A percentile compares a stretch with the other conserved stretches of the same genome.
Conservation (phyloP, 2,888 invertebrate species). For the Dioctria rufipes region DNA sequence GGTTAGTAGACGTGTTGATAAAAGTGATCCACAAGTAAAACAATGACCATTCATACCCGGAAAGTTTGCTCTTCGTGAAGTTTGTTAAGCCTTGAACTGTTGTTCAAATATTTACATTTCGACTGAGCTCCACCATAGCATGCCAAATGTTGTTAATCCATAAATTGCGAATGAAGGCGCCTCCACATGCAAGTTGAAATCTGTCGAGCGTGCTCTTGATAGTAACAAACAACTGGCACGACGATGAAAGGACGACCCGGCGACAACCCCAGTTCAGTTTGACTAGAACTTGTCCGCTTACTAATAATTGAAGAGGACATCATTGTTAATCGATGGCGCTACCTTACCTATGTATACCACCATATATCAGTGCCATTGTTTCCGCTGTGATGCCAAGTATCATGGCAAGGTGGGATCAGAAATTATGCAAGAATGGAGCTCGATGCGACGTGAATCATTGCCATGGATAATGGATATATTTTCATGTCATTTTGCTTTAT, state of each 20-base stretch:
- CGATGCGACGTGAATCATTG: not conserved
- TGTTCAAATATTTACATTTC: constrained; percentile 19
- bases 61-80: not conserved
- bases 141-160: constrained; percentile 17
- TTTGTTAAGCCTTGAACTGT: constrained; percentile 11
- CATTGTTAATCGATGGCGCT: constrained; percentile 11
- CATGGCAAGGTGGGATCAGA: not conserved
- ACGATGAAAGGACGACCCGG: not conserved
- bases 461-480: not conserved
- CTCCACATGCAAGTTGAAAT: constrained; percentile 38
- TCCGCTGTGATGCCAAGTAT: not conserved
- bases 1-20: constrained; percentile 34
- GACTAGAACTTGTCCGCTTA: not conserved
- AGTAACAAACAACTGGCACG: constrained; percentile 10
- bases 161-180: constrained; percentile 33
- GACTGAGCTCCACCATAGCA: constrained; percentile 4
- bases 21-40: constrained; percentile 11
- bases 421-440: not conserved
- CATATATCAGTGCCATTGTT: not conserved
- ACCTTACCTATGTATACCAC: not conserved
- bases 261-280: constrained; percentile 18
- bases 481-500: not conserved
- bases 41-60: constrained; percentile 12
- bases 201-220: constrained; percentile 24
- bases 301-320: constrained; percentile 31